Evolutionary conservation across 2,888 invertebrate species (phyloP).

Genomic region (Galerucella nymphaeae): DNA sequence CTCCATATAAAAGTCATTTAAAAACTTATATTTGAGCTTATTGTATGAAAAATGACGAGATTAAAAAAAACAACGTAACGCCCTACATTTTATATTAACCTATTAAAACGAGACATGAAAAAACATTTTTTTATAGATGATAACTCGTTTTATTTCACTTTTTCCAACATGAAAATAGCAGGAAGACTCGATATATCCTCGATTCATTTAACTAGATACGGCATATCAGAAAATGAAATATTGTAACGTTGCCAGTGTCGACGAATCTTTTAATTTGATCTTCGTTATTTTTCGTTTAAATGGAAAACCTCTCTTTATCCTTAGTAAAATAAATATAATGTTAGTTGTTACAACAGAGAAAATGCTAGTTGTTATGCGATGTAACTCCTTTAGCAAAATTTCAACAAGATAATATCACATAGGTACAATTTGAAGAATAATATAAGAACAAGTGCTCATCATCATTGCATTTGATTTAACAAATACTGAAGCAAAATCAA

Average conservation of each 20-base stretch:
- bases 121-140: slow-evolving; percentile 5
- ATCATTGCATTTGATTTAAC: no score
- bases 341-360: neutral
- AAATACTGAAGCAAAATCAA: no score
- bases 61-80: neutral
- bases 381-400: no score
- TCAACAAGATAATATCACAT: no score
- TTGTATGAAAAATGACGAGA: neutral
- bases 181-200: slow-evolving; percentile 28
- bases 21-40: no score
- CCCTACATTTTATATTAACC: neutral
- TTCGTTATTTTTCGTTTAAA: slow-evolving; percentile 5
- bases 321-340: slow-evolving; percentile 9
- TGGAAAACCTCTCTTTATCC: slow-evolving; percentile 1
- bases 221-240: slow-evolving; percentile 31
- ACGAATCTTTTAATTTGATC: slow-evolving; percentile 27
- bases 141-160: slow-evolving; percentile 23
- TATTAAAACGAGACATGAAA: neutral
- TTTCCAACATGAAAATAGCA: slow-evolving; percentile 27
- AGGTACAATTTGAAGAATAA: no score
- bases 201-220: slow-evolving; percentile 25
- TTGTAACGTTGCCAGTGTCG: slow-evolving; percentile 9
- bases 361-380: neutral
- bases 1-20: no score
- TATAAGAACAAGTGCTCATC: no score